Evolutionary conservation across 2,797 vertebrate genomes (phyloP), one percentile per base, ranked within the genome.

Genomic region (Silurus lanzhouensis): DNA sequence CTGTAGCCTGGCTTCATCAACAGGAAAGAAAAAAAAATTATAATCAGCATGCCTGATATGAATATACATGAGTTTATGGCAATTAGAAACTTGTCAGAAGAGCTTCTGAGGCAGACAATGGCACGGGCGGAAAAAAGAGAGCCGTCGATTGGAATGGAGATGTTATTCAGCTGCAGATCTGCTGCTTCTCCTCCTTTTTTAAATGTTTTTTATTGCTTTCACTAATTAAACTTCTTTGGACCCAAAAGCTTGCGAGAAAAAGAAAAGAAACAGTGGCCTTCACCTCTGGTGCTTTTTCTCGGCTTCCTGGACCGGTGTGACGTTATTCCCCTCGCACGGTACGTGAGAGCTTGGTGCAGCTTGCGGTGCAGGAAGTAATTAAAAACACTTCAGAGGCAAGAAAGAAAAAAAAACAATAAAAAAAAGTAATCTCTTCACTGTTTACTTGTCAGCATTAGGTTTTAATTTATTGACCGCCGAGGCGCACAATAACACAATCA

Each of bases 31-130:
- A 81, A 31, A 31, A 9, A 10, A 52, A 52, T 7, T 74, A 52
- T 25, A 81, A 86, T 27, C 75, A 19, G 19, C 67, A 87, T 83
- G 91, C 87, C 85, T 89, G 87, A 87, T 89, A 91, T 93, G 91
- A 93, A 93, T 93, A 93, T 91, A 92, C 88, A 93, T 93, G 92
- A 93, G 90, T 92, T 89, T 90, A 89, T 81, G 83, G 89, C 92
- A 93, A 92, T 93, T 93, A 92, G 92, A 91, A 92, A 86, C 86
- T 79, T 86, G 88, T 89, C 88, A 85, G 88, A 6, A 8, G 84
- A 82, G 86, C 87, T 88, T 90, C 83, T 38, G 90, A 86, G 82
- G 82, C 88, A 91, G 84, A 90, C 89, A 88, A 88, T 88, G 89
- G 91, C 87, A 88, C 84, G 31, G 48, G 85, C 71, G 84, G 78